Conservation (phyloP, 1,140 invertebrate genomes). For the Calephelis virginiensis region DNA sequence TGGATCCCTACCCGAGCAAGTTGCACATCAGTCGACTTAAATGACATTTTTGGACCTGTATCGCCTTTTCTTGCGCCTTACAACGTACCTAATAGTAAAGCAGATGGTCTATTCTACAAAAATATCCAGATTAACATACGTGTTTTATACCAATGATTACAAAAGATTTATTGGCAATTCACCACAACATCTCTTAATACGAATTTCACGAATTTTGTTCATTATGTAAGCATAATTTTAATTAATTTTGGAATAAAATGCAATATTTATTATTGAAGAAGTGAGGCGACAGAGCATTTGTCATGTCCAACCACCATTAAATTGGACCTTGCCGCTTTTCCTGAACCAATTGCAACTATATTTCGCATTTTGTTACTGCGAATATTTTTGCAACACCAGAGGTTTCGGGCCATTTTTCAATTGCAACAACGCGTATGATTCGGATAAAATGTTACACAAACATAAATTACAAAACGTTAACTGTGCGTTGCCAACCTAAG, state of each 20-base stretch:
- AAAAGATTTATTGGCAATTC: too few relatives aligned
- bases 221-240: slow-evolving; percentile 10
- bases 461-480: slow-evolving; percentile 3
- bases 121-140: too few relatives aligned
- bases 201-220: not conserved
- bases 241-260: slow-evolving; percentile 25
- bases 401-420: slow-evolving; percentile 20
- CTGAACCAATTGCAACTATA: slow-evolving; percentile 60
- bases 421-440: slow-evolving; percentile 16
- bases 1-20: too few relatives aligned
- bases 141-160: too few relatives aligned
- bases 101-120: too few relatives aligned
- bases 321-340: slow-evolving; percentile 66
- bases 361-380: slow-evolving; percentile 31
- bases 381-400: slow-evolving; percentile 27
- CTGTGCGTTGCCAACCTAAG: not conserved
- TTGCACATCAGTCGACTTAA: too few relatives aligned
- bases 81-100: too few relatives aligned
- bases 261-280: slow-evolving; percentile 30
- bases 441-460: not conserved
- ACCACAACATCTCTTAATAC: too few relatives aligned
- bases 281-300: slow-evolving; percentile 55
- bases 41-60: too few relatives aligned
- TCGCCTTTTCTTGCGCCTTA: too few relatives aligned
- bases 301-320: slow-evolving; percentile 72